Conservation (phyloP, 2,797 vertebrate genomes). For the Alectoris magna region DNA sequence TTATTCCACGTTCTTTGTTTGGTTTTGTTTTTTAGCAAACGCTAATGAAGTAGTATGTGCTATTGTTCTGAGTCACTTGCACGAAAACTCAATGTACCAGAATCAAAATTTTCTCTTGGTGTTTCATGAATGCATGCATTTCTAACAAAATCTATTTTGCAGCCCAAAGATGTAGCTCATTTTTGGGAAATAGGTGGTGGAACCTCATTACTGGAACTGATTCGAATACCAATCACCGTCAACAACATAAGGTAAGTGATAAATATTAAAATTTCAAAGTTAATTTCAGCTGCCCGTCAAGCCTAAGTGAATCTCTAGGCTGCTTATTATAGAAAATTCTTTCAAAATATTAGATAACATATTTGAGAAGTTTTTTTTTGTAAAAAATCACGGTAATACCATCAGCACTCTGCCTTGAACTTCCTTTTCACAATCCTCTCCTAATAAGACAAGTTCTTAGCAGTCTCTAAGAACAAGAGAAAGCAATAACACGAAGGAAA, state of each 20-base stretch:
- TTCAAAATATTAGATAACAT: not conserved
- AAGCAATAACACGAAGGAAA: not conserved
- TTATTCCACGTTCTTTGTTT: not conserved
- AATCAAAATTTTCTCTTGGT: not conserved
- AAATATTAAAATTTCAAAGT: not conserved
- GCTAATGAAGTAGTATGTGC: not conserved
- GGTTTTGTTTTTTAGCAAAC: not conserved
- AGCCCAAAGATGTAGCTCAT: conserved; percentile 95
- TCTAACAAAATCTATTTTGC: conserved; percentile 56
- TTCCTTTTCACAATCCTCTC: not conserved
- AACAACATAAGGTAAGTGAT: conserved; percentile 83
- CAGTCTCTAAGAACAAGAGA: not conserved
- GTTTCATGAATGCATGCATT: not conserved
- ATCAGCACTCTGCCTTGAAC: not conserved
- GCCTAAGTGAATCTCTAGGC: not conserved
- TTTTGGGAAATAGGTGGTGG: conserved; percentile 98
- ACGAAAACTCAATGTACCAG: not conserved
- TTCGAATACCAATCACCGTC: conserved; percentile 88
- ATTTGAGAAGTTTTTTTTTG: not conserved
- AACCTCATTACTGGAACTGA: conserved; percentile 90
- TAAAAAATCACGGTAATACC: not conserved
- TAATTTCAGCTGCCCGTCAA: not conserved
- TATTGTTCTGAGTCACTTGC: not conserved
- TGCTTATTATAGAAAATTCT: not conserved
- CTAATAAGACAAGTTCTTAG: not conserved